Conservation (phyloP, 2,797 vertebrate genomes). For the Hapalemur alaotrensis region DNA sequence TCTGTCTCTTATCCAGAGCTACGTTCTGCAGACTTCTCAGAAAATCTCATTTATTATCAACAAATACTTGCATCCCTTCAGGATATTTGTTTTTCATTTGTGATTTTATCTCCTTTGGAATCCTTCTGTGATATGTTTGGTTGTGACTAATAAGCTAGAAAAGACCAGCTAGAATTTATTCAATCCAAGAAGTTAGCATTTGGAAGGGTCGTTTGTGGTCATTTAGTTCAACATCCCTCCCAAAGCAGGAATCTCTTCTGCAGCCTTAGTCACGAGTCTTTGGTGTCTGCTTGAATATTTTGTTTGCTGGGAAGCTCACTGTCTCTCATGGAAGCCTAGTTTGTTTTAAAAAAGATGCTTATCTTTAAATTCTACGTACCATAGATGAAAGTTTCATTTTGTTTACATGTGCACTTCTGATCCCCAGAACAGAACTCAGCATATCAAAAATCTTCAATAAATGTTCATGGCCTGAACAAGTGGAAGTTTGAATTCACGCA, state of each 20-base stretch:
- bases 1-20: neutral
- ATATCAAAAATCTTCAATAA: neutral
- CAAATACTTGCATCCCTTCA: neutral
- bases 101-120: neutral
- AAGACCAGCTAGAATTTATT: neutral
- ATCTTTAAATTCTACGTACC: neutral
- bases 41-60: constrained; percentile 24
- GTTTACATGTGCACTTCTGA: neutral
- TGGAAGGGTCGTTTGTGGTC: neutral
- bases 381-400: neutral
- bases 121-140: neutral
- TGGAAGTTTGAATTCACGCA: neutral
- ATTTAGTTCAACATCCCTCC: neutral
- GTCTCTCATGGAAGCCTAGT: neutral
- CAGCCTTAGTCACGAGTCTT: neutral
- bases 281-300: neutral
- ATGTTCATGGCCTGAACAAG: neutral
- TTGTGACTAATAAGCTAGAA: constrained; percentile 12
- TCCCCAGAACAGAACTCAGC: neutral
- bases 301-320: neutral
- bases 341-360: neutral
- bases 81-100: constrained; percentile 54
- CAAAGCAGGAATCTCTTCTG: neutral
- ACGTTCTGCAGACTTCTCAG: neutral
- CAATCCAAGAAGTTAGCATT: neutral